Percentiles rank a stretch among this genome's conserved stretches.
Evolutionary conservation across 1,140 invertebrate genomes (phyloP).

Genomic region (Eupristina koningsbergeri): DNA sequence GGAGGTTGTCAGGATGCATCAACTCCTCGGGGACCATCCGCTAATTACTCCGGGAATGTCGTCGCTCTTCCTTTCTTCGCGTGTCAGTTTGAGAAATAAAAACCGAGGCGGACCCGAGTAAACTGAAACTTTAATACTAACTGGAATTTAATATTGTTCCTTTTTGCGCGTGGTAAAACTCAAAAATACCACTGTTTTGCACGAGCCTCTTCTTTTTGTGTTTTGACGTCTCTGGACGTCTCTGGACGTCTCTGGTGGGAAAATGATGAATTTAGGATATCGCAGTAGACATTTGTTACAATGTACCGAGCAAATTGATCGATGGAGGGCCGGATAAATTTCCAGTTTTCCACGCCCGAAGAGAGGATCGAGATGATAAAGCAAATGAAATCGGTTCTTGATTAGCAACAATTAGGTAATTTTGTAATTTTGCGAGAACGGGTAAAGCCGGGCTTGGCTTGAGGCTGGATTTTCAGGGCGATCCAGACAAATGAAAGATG

Average conservation of each 20-base stretch:
- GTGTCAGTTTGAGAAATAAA: not conserved
- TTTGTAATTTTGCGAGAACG: not conserved
- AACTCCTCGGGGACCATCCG: not conserved
- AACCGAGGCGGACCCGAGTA: not conserved
- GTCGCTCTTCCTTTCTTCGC: not conserved
- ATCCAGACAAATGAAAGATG: not conserved
- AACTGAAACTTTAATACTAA: not conserved
- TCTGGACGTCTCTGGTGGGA: too few species aligned
- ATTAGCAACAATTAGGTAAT: not conserved
- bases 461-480: not conserved
- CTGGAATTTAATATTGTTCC: not conserved
- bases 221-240: too few species aligned
- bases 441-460: not conserved
- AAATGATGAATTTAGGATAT: too few species aligned
- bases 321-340: too few species aligned
- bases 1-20: constrained; percentile 24
- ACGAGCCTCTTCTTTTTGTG: too few species aligned
- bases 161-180: not conserved
- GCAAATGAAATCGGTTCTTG: not conserved
- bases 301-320: too few species aligned
- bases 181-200: not conserved
- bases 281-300: not conserved
- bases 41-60: constrained; percentile 43
- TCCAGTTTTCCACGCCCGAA: too few species aligned
- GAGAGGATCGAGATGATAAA: too few species aligned